phyloP scores from a whole-genome alignment of 2,888 invertebrate genomes.

The Candidula unifasciata region DNA sequence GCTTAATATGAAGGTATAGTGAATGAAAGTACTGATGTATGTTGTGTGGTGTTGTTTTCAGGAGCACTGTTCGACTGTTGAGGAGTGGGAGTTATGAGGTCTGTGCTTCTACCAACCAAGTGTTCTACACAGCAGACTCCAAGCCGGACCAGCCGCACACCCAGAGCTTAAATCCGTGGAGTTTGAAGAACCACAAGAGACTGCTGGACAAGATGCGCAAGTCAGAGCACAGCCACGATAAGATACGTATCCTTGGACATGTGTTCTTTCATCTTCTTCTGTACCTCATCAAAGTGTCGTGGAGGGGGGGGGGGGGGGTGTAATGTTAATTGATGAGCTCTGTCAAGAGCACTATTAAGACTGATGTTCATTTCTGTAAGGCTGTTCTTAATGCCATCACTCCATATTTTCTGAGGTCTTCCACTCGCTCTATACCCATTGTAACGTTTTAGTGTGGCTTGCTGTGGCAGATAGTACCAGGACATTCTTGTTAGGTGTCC shows the following conservation, averaged over 20 bases:
- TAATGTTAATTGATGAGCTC: too few relatives aligned
- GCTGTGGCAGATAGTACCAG: too few relatives aligned
- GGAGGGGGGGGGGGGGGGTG: too few relatives aligned
- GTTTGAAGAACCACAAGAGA: constrained; percentile 80
- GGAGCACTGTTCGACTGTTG: constrained; percentile 73
- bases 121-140: constrained; percentile 55
- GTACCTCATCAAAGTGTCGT: too few relatives aligned
- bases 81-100: constrained; percentile 76
- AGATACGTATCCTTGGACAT: constrained; percentile 25
- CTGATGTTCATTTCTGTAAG: too few relatives aligned
- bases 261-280: background rate
- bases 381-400: too few relatives aligned
- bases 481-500: too few relatives aligned
- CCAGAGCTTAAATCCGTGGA: constrained; percentile 80
- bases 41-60: constrained; percentile 53
- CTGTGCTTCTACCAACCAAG: constrained; percentile 61
- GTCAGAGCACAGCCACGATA: constrained; percentile 41
- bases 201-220: constrained; percentile 77
- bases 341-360: too few relatives aligned
- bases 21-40: background rate
- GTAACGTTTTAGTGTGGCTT: too few relatives aligned
- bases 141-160: constrained; percentile 34
- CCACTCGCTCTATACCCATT: too few relatives aligned
- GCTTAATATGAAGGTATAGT: background rate
- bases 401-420: too few relatives aligned